Conservation (phyloP, 2,113 vertebrate genomes). For the Chloropsis cyanopogon region DNA sequence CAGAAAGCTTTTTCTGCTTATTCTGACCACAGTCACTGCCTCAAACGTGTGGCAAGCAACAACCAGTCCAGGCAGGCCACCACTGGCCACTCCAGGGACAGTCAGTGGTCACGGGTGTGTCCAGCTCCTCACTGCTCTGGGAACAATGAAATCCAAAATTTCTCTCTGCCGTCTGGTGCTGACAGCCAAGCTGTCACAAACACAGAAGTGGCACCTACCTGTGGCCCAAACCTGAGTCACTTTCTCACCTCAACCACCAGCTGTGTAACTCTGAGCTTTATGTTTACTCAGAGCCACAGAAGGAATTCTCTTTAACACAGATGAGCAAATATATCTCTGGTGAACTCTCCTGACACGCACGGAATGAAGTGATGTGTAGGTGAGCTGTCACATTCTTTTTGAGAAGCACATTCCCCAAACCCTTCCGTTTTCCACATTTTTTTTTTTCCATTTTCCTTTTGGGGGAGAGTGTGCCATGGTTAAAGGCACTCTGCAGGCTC, state of each 20-base stretch:
- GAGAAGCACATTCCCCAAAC: neutral
- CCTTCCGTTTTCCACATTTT: rapidly evolving
- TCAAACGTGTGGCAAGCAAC: neutral
- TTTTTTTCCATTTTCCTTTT: neutral
- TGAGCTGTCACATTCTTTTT: neutral
- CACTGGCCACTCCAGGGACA: neutral
- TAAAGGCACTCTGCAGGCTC: neutral
- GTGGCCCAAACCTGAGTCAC: neutral
- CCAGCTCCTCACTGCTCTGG: rapidly evolving
- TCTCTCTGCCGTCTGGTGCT: rapidly evolving
- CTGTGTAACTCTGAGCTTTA: neutral
- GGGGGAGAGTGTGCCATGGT: neutral
- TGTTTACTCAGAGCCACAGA: neutral
- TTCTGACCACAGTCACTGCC: neutral
- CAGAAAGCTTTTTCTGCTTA: neutral
- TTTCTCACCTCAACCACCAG: neutral
- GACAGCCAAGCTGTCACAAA: neutral
- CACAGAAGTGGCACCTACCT: neutral
- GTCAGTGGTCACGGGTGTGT: rapidly evolving
- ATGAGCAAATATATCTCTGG: neutral
- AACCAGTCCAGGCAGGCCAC: neutral
- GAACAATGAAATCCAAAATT: rapidly evolving
- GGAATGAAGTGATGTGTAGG: neutral
- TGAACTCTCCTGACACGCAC: neutral
- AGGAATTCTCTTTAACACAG: neutral